These are phyloP conservation scores for Eretmochelys imbricata DNA, from an alignment of 2,113 vertebrate species.

Conservation along the genomic window DNA sequence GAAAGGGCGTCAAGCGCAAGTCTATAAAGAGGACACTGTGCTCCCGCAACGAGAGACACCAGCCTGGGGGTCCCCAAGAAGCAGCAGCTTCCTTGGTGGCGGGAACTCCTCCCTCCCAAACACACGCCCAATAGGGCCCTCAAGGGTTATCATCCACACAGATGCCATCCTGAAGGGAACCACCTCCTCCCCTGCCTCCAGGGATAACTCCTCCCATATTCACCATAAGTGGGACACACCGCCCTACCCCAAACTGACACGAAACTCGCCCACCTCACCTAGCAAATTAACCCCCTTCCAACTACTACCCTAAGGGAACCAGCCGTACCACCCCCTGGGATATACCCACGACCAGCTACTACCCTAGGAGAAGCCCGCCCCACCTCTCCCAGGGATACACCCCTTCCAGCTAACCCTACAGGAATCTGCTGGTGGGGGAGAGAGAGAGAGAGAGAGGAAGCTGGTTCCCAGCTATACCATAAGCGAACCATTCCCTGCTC, in stretches of 20 bases:
- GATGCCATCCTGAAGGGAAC: neutral
- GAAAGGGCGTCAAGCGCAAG: neutral
- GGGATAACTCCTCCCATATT: neutral
- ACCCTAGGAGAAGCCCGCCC: neutral
- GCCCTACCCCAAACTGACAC: neutral
- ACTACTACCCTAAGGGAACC: neutral
- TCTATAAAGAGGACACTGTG: neutral
- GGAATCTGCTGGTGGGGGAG: neutral
- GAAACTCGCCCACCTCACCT: neutral
- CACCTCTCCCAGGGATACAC: neutral
- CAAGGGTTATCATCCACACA: neutral
- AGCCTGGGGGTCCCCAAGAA: neutral
- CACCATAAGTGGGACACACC: neutral
- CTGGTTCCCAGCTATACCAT: neutral
- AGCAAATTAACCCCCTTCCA: neutral
- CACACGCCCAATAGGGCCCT: neutral
- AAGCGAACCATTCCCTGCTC: neutral
- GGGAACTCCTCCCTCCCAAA: neutral
- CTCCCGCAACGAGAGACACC: neutral
- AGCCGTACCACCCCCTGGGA: neutral
- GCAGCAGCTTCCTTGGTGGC: neutral
- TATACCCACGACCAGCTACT: neutral
- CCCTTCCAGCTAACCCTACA: neutral
- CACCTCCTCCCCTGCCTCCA: neutral
- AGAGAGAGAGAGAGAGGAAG: neutral